Base-by-base conservation (phyloP, 2,113 vertebrate genomes). In the Struthio camelus region DNA sequence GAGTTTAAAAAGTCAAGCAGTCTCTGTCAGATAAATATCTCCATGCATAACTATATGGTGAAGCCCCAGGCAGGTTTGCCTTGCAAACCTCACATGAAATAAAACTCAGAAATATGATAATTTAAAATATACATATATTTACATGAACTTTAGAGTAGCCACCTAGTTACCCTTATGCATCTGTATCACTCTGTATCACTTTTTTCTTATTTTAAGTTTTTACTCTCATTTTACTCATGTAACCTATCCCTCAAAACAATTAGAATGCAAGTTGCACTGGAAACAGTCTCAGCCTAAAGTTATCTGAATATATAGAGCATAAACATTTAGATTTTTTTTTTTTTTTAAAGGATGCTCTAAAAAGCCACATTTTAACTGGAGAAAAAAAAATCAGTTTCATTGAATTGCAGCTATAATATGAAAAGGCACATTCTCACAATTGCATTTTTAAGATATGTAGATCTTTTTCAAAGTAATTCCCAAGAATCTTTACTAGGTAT, bases 1-100 rank as follows among this genome's bases (percentile, higher is more conserved):
- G 95, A 96, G 97, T 96, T 98, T 90, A 98, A 98, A 91, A 98
- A 98, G 97, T 97, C 98, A 98, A 94, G 91, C 96, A 96, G 96
- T 72, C 96, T 97, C 94, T 97, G 96, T 36, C 96, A 97, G 95
- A 97, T 96, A 93, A 98, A 98, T 94, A 93, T 96, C 75, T 97
- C 92, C 97, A 95, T 28, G 24, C 78, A 97, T 87, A 98, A 96
- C 96, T 92, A 97, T 96, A 90, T 92, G 88, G 81, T 91, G 96
- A 95, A 95, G 85, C 85, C 89, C 67, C 94, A 92, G 97, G 97
- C 97, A 98, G 95, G 97, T 98, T 94, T 97, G 95, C 42, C 51
- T 58, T 10, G 67, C 28, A 67, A 89, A 38, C 38, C 36, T 77
- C 75, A 15, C 40, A 9, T 9, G 50, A 90, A 94, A 83, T 50